Evolutionary conservation across 2,113 vertebrate species (phyloP).

Genomic region (Tachycineta bicolor): DNA sequence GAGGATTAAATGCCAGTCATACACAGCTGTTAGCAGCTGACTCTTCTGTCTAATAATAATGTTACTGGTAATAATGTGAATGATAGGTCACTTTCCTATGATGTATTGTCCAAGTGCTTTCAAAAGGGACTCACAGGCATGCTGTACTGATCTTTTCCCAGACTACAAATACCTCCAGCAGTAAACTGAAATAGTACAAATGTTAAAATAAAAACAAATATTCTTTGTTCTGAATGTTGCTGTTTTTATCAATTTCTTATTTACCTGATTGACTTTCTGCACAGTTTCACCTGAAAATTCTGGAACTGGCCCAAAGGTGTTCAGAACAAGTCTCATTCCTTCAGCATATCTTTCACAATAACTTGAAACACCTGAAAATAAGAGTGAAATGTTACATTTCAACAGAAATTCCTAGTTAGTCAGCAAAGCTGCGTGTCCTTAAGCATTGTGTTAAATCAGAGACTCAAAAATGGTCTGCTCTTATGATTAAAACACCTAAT

Average conservation of each 20-base stretch:
- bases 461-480: neutral
- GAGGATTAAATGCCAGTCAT: neutral
- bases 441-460: neutral
- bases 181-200: neutral
- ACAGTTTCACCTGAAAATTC: slow-evolving; percentile 82
- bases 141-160: neutral
- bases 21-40: neutral
- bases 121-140: neutral
- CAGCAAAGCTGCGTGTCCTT: neutral
- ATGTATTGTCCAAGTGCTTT: neutral
- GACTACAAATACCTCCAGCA: neutral
- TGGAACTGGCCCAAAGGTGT: slow-evolving; percentile 86
- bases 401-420: neutral
- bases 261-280: slow-evolving; percentile 80
- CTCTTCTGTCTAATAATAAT: neutral
- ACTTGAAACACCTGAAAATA: slow-evolving; percentile 82
- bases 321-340: slow-evolving; percentile 82
- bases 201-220: neutral
- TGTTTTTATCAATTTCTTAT: neutral
- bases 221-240: neutral
- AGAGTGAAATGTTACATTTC: neutral
- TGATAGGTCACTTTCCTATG: neutral
- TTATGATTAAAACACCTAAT: neutral
- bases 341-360: slow-evolving; percentile 87
- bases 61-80: neutral